Percentiles rank a stretch among this genome's conserved stretches.
phyloP scores from a whole-genome alignment of 2,888 invertebrate species.

The Ennomos erosarius region DNA sequence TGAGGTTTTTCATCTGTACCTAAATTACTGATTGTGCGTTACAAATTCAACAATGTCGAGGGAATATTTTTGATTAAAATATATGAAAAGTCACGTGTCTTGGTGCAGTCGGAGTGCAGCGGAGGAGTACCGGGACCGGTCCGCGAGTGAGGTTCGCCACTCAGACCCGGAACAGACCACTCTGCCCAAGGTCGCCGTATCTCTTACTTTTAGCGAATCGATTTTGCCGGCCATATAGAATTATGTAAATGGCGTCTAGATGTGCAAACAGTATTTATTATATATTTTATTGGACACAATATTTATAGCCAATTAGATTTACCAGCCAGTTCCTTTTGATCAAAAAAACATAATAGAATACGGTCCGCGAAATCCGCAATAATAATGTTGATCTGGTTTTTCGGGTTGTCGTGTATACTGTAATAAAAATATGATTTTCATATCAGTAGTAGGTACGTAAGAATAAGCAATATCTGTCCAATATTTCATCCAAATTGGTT shows the following conservation, averaged over 20 bases:
- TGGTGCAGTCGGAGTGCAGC: conserved; percentile 49
- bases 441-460: too few species aligned
- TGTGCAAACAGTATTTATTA: conserved; percentile 39
- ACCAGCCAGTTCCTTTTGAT: conserved; percentile 32
- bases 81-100: background rate
- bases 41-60: conserved; percentile 1
- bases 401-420: conserved; percentile 10
- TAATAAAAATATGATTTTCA: conserved; percentile 9
- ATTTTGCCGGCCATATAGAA: conserved; percentile 43
- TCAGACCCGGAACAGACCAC: conserved; percentile 76
- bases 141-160: conserved; percentile 50
- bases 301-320: conserved; percentile 37
- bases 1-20: too few species aligned
- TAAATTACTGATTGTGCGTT: conserved; percentile 1
- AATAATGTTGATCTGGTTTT: conserved; percentile 21
- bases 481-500: too few species aligned
- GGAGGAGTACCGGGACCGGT: conserved; percentile 62
- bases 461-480: too few species aligned
- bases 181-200: conserved; percentile 74
- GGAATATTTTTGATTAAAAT: conserved; percentile 1
- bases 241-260: conserved; percentile 44
- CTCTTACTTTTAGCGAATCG: conserved; percentile 66
- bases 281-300: conserved; percentile 37
- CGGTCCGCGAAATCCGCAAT: conserved; percentile 11
- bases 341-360: conserved; percentile 21